Conservation (phyloP, 1,140 invertebrate genomes). For the Drosophila chauvacae region DNA sequence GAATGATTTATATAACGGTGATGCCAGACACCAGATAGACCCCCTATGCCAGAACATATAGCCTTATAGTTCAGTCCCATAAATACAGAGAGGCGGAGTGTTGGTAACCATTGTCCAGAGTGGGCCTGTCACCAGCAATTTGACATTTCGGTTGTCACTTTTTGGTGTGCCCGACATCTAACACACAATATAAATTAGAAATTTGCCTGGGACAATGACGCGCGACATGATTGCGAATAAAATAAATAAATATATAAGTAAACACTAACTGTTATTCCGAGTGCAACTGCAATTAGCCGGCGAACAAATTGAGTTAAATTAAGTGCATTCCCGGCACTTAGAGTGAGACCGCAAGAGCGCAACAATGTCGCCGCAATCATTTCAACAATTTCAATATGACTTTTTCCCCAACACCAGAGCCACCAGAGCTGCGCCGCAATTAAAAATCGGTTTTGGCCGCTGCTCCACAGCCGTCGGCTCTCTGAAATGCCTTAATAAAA, state of each 20-base stretch:
- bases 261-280: background rate
- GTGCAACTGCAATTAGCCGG: slow-evolving; percentile 55
- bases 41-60: slow-evolving; percentile 39
- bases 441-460: slow-evolving; percentile 70
- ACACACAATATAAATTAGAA: slow-evolving; percentile 80
- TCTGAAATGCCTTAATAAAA: slow-evolving; percentile 79
- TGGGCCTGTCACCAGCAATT: slow-evolving; percentile 68
- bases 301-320: slow-evolving; percentile 68
- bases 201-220: slow-evolving; percentile 42
- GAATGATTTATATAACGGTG: slow-evolving; percentile 80
- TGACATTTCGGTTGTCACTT: slow-evolving; percentile 77
- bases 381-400: slow-evolving; percentile 55
- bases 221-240: slow-evolving; percentile 44
- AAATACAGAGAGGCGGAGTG: background rate
- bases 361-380: slow-evolving; percentile 52
- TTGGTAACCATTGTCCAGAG: slow-evolving; percentile 57
- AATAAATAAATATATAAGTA: slow-evolving; percentile 49
- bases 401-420: slow-evolving; percentile 11
- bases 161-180: slow-evolving; percentile 71
- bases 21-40: slow-evolving; percentile 64
- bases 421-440: slow-evolving; percentile 33
- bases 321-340: slow-evolving; percentile 65
- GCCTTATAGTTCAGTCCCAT: background rate
- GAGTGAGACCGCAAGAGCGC: slow-evolving; percentile 7
- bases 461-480: slow-evolving; percentile 68